Percentiles rank a stretch among this genome's conserved stretches.
These are phyloP conservation scores for Diceros bicornis DNA, from an alignment of 2,797 vertebrate species.

Conservation along the genomic window DNA sequence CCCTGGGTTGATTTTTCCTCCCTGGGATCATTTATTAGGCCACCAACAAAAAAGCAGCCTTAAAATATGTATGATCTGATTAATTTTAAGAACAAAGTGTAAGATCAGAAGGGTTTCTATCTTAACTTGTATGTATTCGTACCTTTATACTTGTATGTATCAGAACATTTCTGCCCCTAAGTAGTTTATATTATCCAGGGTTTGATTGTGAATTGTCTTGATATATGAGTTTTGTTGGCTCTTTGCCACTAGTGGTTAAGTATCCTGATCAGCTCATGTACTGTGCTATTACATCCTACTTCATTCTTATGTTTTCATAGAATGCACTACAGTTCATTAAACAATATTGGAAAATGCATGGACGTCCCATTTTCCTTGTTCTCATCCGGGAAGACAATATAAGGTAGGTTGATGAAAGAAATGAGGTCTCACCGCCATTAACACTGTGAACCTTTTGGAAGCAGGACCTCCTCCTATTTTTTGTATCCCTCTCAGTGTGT, in stretches of 20 bases:
- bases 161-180: neutral
- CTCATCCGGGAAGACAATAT: constrained; percentile 99
- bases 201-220: neutral
- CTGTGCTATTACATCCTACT: neutral
- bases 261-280: neutral
- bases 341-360: constrained; percentile 99
- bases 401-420: constrained; percentile 89
- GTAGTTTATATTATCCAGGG: neutral
- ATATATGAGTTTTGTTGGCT: neutral
- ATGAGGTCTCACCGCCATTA: neutral
- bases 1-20: neutral
- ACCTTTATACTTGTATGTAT: neutral
- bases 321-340: constrained; percentile 99
- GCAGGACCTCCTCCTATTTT: neutral
- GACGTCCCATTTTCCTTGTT: constrained; percentile 96
- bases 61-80: neutral
- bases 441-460: neutral
- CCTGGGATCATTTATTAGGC: neutral
- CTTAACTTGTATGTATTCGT: neutral
- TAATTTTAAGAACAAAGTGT: constrained; percentile 20
- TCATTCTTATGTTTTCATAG: constrained; percentile 86
- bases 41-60: neutral
- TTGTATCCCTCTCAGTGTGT: neutral
- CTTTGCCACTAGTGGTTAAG: neutral
- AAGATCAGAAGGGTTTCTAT: neutral